These are phyloP conservation scores for Haemorhous mexicanus DNA, from an alignment of 2,113 vertebrate genomes.

Conservation along the genomic window DNA sequence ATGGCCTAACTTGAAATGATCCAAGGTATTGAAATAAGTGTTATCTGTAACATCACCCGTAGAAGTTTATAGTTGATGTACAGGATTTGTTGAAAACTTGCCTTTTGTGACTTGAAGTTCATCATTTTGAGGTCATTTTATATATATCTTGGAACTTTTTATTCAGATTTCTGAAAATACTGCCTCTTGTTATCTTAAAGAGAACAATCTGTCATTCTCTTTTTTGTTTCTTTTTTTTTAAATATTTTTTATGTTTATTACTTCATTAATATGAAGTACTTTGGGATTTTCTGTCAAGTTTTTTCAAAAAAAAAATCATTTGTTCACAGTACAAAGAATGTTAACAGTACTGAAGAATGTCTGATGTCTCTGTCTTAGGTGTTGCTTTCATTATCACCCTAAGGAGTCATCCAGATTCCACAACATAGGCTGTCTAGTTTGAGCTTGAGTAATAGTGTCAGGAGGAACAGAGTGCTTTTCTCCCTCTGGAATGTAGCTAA, in stretches of 20 bases:
- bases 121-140: rapidly evolving
- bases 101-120: neutral
- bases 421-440: neutral
- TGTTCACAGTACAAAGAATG: neutral
- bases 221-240: neutral
- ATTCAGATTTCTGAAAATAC: neutral
- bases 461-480: neutral
- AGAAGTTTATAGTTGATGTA: neutral
- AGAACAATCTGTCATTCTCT: neutral
- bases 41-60: neutral
- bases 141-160: neutral
- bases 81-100: neutral
- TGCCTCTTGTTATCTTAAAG: neutral
- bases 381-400: neutral
- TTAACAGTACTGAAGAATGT: neutral
- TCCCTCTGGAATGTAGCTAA: neutral
- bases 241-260: neutral
- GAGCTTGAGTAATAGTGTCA: neutral
- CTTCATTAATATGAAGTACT: neutral
- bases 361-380: neutral
- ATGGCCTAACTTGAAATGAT: neutral
- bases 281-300: neutral
- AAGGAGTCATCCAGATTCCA: neutral
- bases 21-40: neutral
- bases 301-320: neutral